Conservation (phyloP, 2,888 invertebrate species). For the Rhodophaea formosa region DNA sequence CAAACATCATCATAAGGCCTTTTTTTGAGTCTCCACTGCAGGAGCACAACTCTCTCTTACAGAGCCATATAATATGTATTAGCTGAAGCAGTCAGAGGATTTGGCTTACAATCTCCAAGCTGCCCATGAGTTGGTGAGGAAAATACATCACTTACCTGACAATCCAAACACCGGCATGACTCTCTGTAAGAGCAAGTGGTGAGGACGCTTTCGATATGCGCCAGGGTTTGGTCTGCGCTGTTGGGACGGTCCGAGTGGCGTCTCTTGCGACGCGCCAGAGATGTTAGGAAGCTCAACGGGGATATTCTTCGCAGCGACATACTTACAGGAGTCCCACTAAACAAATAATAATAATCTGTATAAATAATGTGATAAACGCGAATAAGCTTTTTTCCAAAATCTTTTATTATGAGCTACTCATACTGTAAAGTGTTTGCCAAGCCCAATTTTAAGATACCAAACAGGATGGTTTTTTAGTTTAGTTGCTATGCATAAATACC, state of each 20-base stretch:
- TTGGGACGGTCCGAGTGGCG: constrained; percentile 40
- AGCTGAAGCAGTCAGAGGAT: too few relatives aligned
- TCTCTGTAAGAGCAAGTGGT: constrained; percentile 64
- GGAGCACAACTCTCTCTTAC: too few relatives aligned
- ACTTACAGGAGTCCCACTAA: constrained; percentile 43
- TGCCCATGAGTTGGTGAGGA: not conserved
- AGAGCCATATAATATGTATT: too few relatives aligned
- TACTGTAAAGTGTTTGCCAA: too few relatives aligned
- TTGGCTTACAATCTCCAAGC: too few relatives aligned
- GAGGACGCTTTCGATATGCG: constrained; percentile 54
- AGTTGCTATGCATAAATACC: too few relatives aligned
- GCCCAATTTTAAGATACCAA: too few relatives aligned
- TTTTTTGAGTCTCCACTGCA: too few relatives aligned
- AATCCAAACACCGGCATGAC: constrained; percentile 67
- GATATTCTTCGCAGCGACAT: constrained; percentile 47
- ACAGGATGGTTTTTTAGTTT: too few relatives aligned
- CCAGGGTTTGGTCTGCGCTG: constrained; percentile 42
- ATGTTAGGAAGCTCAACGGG: constrained; percentile 51
- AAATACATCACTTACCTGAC: constrained; percentile 49
- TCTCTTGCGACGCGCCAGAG: constrained; percentile 59
- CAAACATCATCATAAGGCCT: too few relatives aligned
- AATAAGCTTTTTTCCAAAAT: too few relatives aligned
- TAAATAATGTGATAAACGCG: not conserved
- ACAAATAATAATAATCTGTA: not conserved
- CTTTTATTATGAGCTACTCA: too few relatives aligned